Evolutionary conservation across 2,888 invertebrate genomes (phyloP).

Genomic region (Mellilla xanthometata): DNA sequence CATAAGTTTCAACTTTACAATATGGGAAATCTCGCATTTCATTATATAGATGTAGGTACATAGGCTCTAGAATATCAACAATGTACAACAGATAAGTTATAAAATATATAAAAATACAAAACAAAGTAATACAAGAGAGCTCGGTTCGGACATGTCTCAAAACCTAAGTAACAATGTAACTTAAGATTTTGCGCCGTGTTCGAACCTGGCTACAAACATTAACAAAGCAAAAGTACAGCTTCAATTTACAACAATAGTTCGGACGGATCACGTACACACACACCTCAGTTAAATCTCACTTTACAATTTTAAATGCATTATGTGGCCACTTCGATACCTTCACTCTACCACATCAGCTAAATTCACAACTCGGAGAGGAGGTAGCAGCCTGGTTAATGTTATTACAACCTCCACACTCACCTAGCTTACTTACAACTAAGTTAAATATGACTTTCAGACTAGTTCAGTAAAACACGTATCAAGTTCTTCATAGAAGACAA

Average conservation of each 20-base stretch:
- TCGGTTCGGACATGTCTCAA: too few species aligned
- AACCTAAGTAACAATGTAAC: too few species aligned
- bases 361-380: background rate
- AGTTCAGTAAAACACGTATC: constrained; percentile 1
- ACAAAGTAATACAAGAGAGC: constrained; percentile 11
- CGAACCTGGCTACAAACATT: background rate
- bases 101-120: constrained; percentile 23
- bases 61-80: too few species aligned
- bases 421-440: constrained; percentile 6
- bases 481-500: constrained; percentile 24
- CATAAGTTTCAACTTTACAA: background rate
- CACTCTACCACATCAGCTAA: background rate
- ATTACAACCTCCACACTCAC: constrained; percentile 7
- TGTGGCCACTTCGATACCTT: constrained; percentile 31
- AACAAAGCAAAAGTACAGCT: constrained; percentile 34
- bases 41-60: too few species aligned
- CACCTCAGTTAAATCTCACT: constrained; percentile 51
- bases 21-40: too few species aligned
- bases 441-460: background rate
- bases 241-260: constrained; percentile 34
- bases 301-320: constrained; percentile 65
- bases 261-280: constrained; percentile 54
- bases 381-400: constrained; percentile 13
- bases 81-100: constrained; percentile 3
- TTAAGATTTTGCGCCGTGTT: too few species aligned